phyloP scores from a whole-genome alignment of 2,888 invertebrate genomes.

The Melolontha melolontha region DNA sequence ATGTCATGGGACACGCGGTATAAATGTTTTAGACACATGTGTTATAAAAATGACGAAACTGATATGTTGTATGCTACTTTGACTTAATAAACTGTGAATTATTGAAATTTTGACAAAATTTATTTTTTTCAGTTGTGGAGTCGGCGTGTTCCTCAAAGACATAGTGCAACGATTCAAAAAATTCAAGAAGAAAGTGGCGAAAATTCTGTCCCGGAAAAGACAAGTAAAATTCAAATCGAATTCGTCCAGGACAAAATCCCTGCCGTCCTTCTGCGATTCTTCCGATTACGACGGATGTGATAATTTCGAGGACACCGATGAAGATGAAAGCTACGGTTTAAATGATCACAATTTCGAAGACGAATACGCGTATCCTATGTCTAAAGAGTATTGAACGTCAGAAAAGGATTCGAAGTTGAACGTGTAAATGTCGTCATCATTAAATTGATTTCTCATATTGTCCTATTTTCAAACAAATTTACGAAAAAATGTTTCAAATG shows the following conservation, averaged over 20 bases:
- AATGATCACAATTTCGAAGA: conserved; percentile 13
- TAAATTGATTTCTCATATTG: too few relatives aligned
- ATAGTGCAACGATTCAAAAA: conserved; percentile 37
- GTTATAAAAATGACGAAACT: too few relatives aligned
- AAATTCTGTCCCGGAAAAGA: conserved; percentile 2
- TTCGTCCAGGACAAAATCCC: conserved; percentile 1
- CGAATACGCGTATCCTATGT: neutral
- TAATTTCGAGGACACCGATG: conserved; percentile 25
- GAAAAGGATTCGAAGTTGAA: neutral
- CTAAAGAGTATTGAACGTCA: neutral
- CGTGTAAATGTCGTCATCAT: too few relatives aligned
- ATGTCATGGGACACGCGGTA: too few relatives aligned
- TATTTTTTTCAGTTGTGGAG: conserved; percentile 36
- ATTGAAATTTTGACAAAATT: too few relatives aligned
- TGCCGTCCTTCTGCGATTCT: neutral
- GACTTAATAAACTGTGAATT: too few relatives aligned
- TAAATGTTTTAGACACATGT: too few relatives aligned
- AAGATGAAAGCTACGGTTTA: neutral
- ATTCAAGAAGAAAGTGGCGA: conserved; percentile 25
- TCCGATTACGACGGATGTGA: conserved; percentile 26
- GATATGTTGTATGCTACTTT: too few relatives aligned
- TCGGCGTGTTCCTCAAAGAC: conserved; percentile 44
- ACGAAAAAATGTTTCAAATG: too few relatives aligned
- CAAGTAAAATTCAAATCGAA: conserved; percentile 26
- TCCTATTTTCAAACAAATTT: too few relatives aligned